Evolutionary conservation across 2,797 vertebrate species (phyloP), one percentile per base, ranked within the genome.

Genomic region (Cichlasoma orientale): DNA sequence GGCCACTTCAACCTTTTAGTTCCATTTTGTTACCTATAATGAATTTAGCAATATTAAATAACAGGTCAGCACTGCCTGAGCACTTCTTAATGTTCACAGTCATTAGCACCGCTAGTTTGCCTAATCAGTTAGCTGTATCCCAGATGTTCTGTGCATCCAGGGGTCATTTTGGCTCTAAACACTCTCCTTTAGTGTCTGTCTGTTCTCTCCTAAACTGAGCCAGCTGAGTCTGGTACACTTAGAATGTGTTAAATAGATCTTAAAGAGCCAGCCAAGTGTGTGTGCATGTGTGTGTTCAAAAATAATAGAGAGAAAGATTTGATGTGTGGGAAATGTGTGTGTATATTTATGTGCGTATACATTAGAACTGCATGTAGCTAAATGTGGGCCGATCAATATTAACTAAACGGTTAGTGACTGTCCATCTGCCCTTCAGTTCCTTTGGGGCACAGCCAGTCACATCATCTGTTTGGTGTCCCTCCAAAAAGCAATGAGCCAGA

Each of bases 231-330:
- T 85, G 74, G 23, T 72, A 79, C 79, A 79, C 74, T 84, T 86
- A 88, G 69, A 84, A 77, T 57, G 82, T 88, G 86, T 84, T 85
- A 84, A 84, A 89, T 85, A 85, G 79, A 90, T 87, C 68, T 80
- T n/a, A 33, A 36, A 66, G 33, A 82, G 72, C 33, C 61, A 72
- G 78, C 77, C 78, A 90, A 77, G 73, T 82, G 83, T 83, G 68
- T 78, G 36, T 41, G 72, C 12, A 11, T 36, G n/a, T 59, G 27
- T 47, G n/a, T 33, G 21, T 61, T 27, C 19, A 33, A 29, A 54
- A 59, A 33, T 56, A 71, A 53, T 23, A 47, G 55, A 57, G 25
- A 33, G 50, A 16, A 25, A 36, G 18, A 4, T 16, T 14, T 68
- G 6, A 36, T 10, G 33, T 36, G 36, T 36, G 36, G 9, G 36